A percentile compares a stretch with the other conserved stretches of the same genome.
Evolutionary conservation across 1,140 invertebrate species (phyloP).

Genomic region (Gyrodactylus salaris): DNA sequence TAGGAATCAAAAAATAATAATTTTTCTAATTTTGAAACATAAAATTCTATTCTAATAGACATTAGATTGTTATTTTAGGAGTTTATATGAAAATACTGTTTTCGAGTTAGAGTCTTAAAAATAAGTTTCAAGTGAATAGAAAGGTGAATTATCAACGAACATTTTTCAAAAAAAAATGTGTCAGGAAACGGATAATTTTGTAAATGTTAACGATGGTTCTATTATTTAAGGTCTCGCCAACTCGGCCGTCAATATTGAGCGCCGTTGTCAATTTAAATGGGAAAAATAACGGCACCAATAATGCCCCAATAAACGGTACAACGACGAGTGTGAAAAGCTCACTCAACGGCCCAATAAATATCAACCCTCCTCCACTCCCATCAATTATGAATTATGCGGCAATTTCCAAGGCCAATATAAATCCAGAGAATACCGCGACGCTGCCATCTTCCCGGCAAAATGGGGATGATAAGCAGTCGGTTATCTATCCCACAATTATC

Average conservation of each 20-base stretch:
- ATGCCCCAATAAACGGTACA: neutral
- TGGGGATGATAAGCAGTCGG: neutral
- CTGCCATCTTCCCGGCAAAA: neutral
- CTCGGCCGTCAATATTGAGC: neutral
- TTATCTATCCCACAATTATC: neutral
- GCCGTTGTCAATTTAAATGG: neutral
- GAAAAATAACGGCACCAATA: neutral
- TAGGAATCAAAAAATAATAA: no score
- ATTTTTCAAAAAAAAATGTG: no score
- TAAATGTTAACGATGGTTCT: neutral
- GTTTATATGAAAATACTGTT: neutral
- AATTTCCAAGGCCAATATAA: no score
- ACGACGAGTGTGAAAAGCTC: neutral
- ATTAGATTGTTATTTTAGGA: no score
- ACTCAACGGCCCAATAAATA: neutral
- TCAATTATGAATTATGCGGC: no score
- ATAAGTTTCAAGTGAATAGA: no score
- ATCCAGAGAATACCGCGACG: neutral
- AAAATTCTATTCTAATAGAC: no score
- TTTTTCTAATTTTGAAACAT: no score
- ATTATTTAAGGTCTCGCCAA: neutral
- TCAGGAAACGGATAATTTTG: no score
- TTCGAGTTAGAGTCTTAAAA: neutral
- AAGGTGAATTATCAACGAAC: no score
- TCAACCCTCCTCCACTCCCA: no score